A percentile compares a stretch with the other conserved stretches of the same genome.
Evolutionary conservation across 2,888 invertebrate species (phyloP).

Genomic region (Cerastis rubricosa): DNA sequence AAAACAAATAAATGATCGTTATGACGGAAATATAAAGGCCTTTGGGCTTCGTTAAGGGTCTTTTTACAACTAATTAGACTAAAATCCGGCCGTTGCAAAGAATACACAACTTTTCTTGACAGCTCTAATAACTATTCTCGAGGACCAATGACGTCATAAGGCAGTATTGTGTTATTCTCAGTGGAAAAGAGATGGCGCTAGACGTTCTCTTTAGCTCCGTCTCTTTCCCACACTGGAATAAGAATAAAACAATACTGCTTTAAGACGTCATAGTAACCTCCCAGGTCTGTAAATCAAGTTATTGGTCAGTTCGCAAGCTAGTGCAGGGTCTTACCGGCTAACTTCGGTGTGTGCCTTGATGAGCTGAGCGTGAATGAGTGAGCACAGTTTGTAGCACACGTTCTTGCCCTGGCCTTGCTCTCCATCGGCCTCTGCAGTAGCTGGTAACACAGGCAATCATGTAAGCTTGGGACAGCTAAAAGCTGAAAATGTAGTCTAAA

Average conservation of each 20-base stretch:
- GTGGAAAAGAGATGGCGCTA: too few relatives aligned
- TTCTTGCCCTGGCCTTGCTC: conserved; percentile 82
- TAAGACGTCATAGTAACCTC: too few relatives aligned
- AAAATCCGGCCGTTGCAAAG: conserved; percentile 13
- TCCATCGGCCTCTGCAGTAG: conserved; percentile 72
- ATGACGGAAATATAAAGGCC: not conserved
- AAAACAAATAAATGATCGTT: not conserved
- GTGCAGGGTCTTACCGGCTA: conserved; percentile 88
- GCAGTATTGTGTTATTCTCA: too few relatives aligned
- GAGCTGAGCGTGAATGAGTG: conserved; percentile 94
- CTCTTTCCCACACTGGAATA: too few relatives aligned
- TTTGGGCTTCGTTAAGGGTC: not conserved
- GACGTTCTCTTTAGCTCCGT: too few relatives aligned
- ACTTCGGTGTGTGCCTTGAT: conserved; percentile 95
- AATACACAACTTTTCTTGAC: not conserved
- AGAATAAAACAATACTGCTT: too few relatives aligned
- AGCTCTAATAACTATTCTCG: not conserved
- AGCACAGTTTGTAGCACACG: conserved; percentile 94
- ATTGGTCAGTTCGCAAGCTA: not conserved
- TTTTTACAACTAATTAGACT: not conserved
- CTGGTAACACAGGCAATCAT: conserved; percentile 52
- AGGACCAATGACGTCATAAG: too few relatives aligned
- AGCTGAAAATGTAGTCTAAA: not conserved
- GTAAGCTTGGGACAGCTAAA: not conserved
- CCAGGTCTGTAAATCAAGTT: conserved; percentile 24